phyloP scores from a whole-genome alignment of 2,113 vertebrate genomes.

The Pandion haliaetus region DNA sequence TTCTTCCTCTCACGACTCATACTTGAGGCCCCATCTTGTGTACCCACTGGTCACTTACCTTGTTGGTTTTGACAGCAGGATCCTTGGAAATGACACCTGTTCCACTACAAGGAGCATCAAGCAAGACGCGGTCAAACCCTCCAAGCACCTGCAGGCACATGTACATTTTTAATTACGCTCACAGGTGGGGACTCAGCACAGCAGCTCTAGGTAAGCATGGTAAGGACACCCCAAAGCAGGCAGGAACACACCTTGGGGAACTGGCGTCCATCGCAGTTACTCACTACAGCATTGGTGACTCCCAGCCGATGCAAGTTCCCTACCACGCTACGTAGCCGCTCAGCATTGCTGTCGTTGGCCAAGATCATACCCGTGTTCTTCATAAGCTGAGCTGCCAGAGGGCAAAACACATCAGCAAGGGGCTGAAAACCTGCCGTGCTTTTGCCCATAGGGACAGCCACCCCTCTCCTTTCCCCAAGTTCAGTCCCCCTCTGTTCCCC shows the following conservation, averaged over 20 bases:
- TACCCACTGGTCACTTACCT: conserved; percentile 72
- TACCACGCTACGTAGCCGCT: conserved; percentile 90
- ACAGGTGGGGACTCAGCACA: neutral
- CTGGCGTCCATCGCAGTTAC: conserved; percentile 92
- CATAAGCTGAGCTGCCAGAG: conserved; percentile 90
- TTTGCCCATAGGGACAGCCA: neutral
- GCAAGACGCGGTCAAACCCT: conserved; percentile 92
- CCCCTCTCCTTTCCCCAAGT: accelerated
- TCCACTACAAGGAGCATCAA: conserved; percentile 95
- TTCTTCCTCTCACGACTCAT: neutral
- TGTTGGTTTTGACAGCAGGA: conserved; percentile 94
- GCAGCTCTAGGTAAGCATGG: neutral
- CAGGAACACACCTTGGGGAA: conserved; percentile 85
- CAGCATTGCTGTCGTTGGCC: conserved; percentile 89
- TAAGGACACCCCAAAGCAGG: neutral
- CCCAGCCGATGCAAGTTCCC: conserved; percentile 95
- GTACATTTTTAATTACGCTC: neutral
- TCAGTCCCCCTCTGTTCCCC: neutral
- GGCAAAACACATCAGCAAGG: neutral
- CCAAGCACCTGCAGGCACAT: conserved; percentile 82
- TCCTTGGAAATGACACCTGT: conserved; percentile 97
- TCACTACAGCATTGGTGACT: conserved; percentile 88
- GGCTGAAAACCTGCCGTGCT: neutral
- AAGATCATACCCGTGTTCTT: conserved; percentile 94
- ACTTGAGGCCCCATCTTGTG: neutral